Evolutionary conservation across 1,140 invertebrate species (phyloP), one percentile per base, ranked within the genome.

Genomic region (Popillia japonica): DNA sequence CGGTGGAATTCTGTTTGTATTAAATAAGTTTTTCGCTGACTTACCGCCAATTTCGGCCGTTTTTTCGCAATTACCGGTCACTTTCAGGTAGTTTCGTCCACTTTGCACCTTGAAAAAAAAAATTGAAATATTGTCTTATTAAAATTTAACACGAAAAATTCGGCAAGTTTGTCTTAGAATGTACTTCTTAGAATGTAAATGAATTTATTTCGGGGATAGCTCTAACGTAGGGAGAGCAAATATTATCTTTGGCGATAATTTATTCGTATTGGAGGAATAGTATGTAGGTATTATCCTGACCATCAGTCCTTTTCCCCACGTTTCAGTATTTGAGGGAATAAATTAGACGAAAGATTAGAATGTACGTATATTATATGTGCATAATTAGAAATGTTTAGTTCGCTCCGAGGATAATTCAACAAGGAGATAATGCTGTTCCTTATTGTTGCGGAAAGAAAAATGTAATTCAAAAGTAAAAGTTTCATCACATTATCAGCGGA

Each of bases 391-490:
- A n/a, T 9, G 44, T 48, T 11, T 3, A 48, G 44, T 48, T 48
- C 17, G 44, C 17, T 48, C 17, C 44, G 44, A 48, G 17, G 11
- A 48, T 10, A 48, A 48, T 14, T n/a, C 17, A 48, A 48, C 11
- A 14, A 48, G 44, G 6, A 14, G 11, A 48, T 4, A 48, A n/a
- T 10, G 11, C 4, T 48, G 44, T 10, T 48, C 41, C 8, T 0
- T 9, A 11, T 42, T 42, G 41, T 7, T 11, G 41, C n/a, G 14
- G 41, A 42, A 42, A 42, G 41, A 42, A 42, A 42, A 42, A 42
- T 42, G 41, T 42, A 42, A 42, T 42, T 48, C 44, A 48, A 48
- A 48, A 48, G 44, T 48, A 48, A 48, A 48, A 48, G 44, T 48
- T 48, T 48, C 17, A 48, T n/a, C 11, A 14, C 17, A 48, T 48